Evolutionary conservation across 2,113 vertebrate genomes (phyloP).

Genomic region (Formicarius rufipectus): DNA sequence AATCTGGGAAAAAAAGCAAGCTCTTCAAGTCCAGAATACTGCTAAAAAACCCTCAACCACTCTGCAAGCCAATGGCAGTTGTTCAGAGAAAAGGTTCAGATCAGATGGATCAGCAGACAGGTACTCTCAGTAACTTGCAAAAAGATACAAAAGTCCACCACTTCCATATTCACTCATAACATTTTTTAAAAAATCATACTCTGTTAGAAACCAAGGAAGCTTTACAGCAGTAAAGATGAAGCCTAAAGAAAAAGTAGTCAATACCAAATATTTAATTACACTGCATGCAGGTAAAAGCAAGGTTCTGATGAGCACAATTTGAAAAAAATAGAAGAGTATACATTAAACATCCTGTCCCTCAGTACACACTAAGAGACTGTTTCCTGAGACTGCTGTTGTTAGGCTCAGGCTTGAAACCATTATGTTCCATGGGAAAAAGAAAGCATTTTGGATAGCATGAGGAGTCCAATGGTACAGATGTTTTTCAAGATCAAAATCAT

Average conservation of each 20-base stretch:
- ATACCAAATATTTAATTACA: neutral
- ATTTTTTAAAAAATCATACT: neutral
- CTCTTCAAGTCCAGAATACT: neutral
- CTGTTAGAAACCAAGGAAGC: neutral
- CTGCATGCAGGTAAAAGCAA: neutral
- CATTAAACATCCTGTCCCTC: neutral
- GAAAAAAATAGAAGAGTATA: neutral
- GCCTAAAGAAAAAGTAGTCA: neutral
- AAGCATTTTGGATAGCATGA: neutral
- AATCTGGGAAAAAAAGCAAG: neutral
- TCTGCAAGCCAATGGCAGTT: neutral
- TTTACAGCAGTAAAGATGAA: neutral
- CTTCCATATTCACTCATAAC: neutral
- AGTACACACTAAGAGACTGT: neutral
- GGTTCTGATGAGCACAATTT: neutral
- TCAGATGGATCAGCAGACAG: neutral
- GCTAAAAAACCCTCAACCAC: neutral
- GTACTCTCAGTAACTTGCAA: neutral
- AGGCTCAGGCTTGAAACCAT: neutral
- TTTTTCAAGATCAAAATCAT: neutral
- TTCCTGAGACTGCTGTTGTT: neutral
- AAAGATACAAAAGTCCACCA: neutral
- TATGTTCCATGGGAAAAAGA: neutral
- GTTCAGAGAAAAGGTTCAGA: neutral
- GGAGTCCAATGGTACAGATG: neutral